Evolutionary conservation across 2,888 invertebrate species (phyloP).

Genomic region (Sipha maydis): DNA sequence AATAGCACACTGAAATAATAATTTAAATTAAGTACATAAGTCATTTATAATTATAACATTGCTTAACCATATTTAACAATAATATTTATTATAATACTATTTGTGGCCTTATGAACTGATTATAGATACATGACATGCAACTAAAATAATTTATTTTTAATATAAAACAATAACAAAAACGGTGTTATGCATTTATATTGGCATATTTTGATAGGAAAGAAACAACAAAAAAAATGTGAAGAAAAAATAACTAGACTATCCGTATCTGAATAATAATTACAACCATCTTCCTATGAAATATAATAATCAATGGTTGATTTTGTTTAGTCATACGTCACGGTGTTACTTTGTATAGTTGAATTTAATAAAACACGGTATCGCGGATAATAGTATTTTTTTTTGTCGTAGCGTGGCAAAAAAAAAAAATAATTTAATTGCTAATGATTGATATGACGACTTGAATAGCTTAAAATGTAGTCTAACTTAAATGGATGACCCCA

Average conservation of each 20-base stretch:
- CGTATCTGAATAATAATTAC: conserved; percentile 27
- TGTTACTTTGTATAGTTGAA: background rate
- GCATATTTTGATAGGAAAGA: background rate
- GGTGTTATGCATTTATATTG: background rate
- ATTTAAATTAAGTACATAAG: no score
- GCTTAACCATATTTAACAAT: no score
- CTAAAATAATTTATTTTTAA: no score
- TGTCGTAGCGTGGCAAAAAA: conserved; percentile 1
- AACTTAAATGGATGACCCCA: no score
- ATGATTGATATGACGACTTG: background rate
- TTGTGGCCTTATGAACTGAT: no score
- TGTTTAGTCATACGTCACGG: conserved; percentile 58
- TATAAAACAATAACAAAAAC: background rate
- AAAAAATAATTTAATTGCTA: background rate
- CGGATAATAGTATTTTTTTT: background rate
- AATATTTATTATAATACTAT: no score
- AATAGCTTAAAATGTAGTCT: background rate
- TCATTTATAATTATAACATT: no score
- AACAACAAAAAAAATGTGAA: background rate
- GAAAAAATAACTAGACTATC: conserved; percentile 39
- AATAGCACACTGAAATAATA: no score
- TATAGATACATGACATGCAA: no score
- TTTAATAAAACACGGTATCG: conserved; percentile 47
- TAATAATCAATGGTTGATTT: conserved; percentile 36
- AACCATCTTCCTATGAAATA: conserved; percentile 4